phyloP scores from a whole-genome alignment of 2,888 invertebrate species.

The Bugula neritina region DNA sequence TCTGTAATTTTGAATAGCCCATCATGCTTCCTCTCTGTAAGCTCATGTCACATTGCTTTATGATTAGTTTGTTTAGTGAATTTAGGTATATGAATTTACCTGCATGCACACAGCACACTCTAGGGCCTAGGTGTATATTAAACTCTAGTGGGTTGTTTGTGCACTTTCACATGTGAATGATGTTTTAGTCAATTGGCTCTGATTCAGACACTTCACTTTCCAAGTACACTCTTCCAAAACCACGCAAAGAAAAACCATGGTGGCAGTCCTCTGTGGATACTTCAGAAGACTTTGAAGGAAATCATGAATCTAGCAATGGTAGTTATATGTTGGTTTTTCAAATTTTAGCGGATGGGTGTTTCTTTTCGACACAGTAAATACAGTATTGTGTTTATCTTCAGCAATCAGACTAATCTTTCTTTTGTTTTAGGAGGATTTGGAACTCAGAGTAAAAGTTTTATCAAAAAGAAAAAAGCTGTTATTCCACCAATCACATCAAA shows the following conservation, averaged over 20 bases:
- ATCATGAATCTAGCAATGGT: too few species aligned
- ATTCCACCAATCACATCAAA: slow-evolving; percentile 22
- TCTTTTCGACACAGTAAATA: not conserved
- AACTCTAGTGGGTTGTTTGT: too few species aligned
- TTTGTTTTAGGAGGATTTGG: not conserved
- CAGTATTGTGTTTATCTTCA: not conserved
- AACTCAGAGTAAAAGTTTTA: not conserved
- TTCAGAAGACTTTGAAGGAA: slow-evolving; percentile 16
- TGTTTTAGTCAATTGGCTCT: slow-evolving; percentile 10
- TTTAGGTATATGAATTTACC: too few species aligned
- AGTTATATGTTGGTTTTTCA: too few species aligned
- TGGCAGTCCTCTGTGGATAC: slow-evolving; percentile 24
- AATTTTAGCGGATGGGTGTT: too few species aligned
- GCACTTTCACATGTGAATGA: too few species aligned
- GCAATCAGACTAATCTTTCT: not conserved
- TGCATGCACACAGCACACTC: too few species aligned
- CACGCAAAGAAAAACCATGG: slow-evolving; percentile 18
- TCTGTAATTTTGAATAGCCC: too few species aligned
- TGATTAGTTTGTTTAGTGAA: too few species aligned
- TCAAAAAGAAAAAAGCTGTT: slow-evolving; percentile 10
- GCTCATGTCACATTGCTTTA: too few species aligned
- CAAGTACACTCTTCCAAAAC: not conserved
- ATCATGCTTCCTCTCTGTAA: too few species aligned
- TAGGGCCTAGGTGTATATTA: too few species aligned
- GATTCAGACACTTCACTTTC: slow-evolving; percentile 21